Evolutionary conservation across 2,797 vertebrate species (phyloP).

Genomic region (Chaenodraco wilsoni): DNA sequence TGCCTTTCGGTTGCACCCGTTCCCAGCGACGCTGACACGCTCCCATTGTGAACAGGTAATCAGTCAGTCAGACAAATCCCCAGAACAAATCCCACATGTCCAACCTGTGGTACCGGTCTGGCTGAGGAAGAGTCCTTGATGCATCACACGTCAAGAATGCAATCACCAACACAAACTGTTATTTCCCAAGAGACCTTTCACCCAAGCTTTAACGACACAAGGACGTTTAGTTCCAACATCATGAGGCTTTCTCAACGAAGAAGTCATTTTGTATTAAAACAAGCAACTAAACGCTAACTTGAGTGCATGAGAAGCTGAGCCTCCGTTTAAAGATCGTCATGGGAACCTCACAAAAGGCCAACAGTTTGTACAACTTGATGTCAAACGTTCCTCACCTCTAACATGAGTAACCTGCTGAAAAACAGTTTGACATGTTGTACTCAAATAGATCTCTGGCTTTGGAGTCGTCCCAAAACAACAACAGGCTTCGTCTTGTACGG

Average conservation of each 20-base stretch:
- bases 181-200: no score
- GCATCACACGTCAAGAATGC: background rate
- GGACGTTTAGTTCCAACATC: no score
- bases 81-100: background rate
- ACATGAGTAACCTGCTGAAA: slow-evolving; percentile 12
- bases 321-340: background rate
- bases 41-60: background rate
- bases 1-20: slow-evolving; percentile 10
- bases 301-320: background rate
- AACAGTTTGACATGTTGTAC: slow-evolving; percentile 5
- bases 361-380: background rate
- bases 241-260: background rate
- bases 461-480: slow-evolving; percentile 21
- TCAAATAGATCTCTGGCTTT: slow-evolving; percentile 1
- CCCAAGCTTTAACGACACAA: no score
- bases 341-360: background rate
- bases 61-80: background rate
- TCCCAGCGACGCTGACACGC: background rate
- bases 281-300: background rate
- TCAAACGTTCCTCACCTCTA: slow-evolving; percentile 4
- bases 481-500: slow-evolving; percentile 41
- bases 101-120: background rate
- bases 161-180: background rate
- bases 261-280: background rate
- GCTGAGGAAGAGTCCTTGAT: background rate